phyloP scores from a whole-genome alignment of 1,140 invertebrate genomes.

The Caerostris extrusa region DNA sequence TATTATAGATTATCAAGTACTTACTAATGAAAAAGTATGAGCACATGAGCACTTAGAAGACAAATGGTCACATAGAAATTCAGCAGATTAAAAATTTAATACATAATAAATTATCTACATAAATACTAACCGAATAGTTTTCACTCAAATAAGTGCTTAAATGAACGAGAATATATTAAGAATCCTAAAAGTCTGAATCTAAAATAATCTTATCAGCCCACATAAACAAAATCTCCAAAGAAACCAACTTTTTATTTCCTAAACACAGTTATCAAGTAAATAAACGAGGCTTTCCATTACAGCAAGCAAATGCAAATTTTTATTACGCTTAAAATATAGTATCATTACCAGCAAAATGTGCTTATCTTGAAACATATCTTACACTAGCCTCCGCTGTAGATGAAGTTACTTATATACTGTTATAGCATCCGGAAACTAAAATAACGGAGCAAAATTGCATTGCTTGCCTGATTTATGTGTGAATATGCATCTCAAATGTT shows the following conservation, averaged over 20 bases:
- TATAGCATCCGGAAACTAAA: slow-evolving; percentile 9
- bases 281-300: not conserved
- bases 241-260: not conserved
- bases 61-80: no score
- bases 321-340: not conserved
- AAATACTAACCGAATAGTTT: no score
- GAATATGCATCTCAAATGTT: slow-evolving; percentile 29
- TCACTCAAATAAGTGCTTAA: no score
- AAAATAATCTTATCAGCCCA: not conserved
- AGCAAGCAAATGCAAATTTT: not conserved
- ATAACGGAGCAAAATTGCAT: not conserved
- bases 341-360: not conserved
- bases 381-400: not conserved
- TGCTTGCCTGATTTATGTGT: slow-evolving; percentile 1
- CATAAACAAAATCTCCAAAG: not conserved
- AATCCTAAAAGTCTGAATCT: not conserved
- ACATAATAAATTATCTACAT: no score
- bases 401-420: not conserved
- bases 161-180: no score
- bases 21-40: no score
- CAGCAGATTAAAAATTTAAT: no score
- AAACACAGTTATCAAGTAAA: not conserved
- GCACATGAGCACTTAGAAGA: no score
- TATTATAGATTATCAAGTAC: no score
- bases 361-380: not conserved